Percentiles rank a stretch among this genome's conserved stretches.
Conservation (phyloP, 2,113 vertebrate genomes). For the Hepsetus odoe region DNA sequence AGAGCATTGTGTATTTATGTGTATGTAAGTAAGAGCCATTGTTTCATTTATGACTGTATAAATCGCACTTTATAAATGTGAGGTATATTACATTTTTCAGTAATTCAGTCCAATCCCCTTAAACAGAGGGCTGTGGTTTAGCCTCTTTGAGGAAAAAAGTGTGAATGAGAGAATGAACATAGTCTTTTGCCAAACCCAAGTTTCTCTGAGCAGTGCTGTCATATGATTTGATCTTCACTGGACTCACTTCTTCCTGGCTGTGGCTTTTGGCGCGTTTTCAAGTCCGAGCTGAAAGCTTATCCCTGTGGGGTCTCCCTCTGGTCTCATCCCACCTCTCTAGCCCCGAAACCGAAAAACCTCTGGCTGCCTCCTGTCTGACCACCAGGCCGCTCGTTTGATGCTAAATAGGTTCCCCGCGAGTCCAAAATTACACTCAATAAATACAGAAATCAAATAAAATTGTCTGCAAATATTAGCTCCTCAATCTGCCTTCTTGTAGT, state of each 20-base stretch:
- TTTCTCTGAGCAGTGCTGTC: not conserved
- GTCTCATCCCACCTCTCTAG: slow-evolving; percentile 46
- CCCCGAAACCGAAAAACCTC: slow-evolving; percentile 61
- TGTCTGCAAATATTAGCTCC: slow-evolving; percentile 76
- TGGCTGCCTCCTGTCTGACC: slow-evolving; percentile 67
- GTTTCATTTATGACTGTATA: not conserved
- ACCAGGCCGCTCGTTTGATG: slow-evolving; percentile 65
- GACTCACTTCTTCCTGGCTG: not conserved
- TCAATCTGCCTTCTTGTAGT: slow-evolving; percentile 63
- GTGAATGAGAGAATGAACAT: not conserved
- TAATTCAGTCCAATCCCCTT: not conserved
- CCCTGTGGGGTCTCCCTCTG: slow-evolving; percentile 57
- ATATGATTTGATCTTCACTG: not conserved
- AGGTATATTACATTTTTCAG: not conserved
- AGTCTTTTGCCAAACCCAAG: not conserved
- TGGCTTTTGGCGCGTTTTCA: slow-evolving; percentile 54
- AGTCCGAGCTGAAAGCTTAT: slow-evolving; percentile 53
- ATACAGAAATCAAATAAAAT: slow-evolving; percentile 76
- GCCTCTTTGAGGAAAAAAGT: not conserved
- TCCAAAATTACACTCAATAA: slow-evolving; percentile 70
- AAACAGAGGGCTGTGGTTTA: not conserved
- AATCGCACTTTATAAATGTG: not conserved
- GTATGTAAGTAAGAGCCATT: not conserved
- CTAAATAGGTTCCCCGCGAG: slow-evolving; percentile 65
- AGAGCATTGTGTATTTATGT: too few relatives aligned